Conservation (phyloP, 1,140 invertebrate genomes). For the Zaprionus inermis region DNA sequence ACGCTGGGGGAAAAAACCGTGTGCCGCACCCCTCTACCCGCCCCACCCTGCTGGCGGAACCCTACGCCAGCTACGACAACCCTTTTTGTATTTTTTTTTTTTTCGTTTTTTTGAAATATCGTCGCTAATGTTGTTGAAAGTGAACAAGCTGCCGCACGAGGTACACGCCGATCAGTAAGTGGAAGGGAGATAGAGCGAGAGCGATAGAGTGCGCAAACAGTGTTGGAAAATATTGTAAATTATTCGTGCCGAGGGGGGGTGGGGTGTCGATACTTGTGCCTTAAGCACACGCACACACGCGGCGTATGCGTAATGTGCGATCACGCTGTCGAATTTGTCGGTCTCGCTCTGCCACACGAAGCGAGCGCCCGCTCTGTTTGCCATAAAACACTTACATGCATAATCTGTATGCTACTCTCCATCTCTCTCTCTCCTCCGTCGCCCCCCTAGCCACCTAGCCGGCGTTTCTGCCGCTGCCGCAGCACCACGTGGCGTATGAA, state of each 20-base stretch:
- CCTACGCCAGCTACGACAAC: too few relatives aligned
- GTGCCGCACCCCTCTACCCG: too few relatives aligned
- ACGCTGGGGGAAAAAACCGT: neutral
- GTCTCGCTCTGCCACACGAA: too few relatives aligned
- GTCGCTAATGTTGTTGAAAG: conserved; percentile 62
- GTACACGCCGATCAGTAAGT: neutral
- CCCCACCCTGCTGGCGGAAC: neutral
- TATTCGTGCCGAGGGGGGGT: neutral
- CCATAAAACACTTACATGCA: conserved; percentile 25
- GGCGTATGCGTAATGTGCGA: neutral
- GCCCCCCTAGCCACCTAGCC: too few relatives aligned
- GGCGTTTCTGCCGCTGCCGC: too few relatives aligned
- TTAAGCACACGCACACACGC: neutral
- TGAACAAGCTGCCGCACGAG: conserved; percentile 44
- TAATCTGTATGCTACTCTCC: conserved; percentile 25
- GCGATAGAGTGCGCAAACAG: neutral
- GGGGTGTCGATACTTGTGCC: conserved; percentile 7
- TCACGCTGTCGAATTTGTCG: neutral
- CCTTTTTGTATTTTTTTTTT: too few relatives aligned
- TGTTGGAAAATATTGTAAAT: conserved; percentile 2
- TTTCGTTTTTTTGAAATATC: conserved; percentile 50
- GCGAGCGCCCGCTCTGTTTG: neutral
- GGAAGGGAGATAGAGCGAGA: neutral
- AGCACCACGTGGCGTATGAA: conserved; percentile 46
- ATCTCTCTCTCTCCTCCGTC: neutral